Evolutionary conservation across 2,888 invertebrate species (phyloP).

Genomic region (Sphecodes monilicornis): DNA sequence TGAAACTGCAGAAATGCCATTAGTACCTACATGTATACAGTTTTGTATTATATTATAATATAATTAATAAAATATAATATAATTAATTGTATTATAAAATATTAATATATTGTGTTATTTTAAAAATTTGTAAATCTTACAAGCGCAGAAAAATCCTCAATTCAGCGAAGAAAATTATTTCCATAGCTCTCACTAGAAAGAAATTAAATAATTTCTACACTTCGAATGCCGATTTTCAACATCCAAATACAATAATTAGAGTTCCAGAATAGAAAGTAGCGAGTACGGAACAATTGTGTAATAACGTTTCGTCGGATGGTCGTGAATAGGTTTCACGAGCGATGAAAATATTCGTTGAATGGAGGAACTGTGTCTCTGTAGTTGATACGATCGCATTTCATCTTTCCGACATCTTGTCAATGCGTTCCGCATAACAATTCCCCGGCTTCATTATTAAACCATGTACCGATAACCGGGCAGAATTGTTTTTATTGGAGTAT

Average conservation of each 20-base stretch:
- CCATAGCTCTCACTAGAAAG: too few species aligned
- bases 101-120: neutral
- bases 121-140: neutral
- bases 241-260: neutral
- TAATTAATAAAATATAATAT: too few species aligned
- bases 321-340: neutral
- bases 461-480: conserved; percentile 12
- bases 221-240: neutral
- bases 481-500: conserved; percentile 5
- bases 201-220: too few species aligned
- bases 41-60: too few species aligned
- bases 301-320: neutral
- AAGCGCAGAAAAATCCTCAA: neutral
- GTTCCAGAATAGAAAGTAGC: neutral
- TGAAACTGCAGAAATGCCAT: neutral
- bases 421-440: conserved; percentile 10
- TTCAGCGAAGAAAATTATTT: neutral
- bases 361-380: neutral
- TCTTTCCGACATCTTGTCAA: conserved; percentile 11
- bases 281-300: neutral
- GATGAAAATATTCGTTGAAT: conserved; percentile 10
- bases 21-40: too few species aligned
- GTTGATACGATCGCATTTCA: neutral
- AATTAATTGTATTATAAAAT: too few species aligned
- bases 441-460: conserved; percentile 12